phyloP scores from a whole-genome alignment of 1,140 invertebrate genomes.

The Trichoplusia ni region DNA sequence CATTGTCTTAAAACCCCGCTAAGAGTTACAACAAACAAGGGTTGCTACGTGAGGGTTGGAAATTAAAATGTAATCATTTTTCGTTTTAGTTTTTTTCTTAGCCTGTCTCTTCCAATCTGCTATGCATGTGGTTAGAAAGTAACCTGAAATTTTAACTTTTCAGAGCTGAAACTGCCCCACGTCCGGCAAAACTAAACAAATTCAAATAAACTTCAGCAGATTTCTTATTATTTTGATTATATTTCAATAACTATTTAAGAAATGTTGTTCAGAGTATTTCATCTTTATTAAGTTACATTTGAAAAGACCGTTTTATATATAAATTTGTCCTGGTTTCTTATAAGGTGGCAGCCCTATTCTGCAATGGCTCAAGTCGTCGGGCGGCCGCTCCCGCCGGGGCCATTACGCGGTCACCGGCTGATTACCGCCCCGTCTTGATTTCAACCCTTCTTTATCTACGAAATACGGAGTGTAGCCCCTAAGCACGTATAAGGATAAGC shows the following conservation, averaged over 20 bases:
- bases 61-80: not conserved
- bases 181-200: no score
- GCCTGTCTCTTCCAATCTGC: no score
- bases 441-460: slow-evolving; percentile 60
- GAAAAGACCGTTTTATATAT: no score
- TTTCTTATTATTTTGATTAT: no score
- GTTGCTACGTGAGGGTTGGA: slow-evolving; percentile 38
- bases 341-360: slow-evolving; percentile 49
- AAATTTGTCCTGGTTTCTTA: not conserved
- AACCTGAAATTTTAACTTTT: no score
- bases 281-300: no score
- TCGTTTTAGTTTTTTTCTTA: not conserved
- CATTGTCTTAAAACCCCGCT: slow-evolving; percentile 70
- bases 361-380: slow-evolving; percentile 58
- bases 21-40: slow-evolving; percentile 69
- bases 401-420: slow-evolving; percentile 72
- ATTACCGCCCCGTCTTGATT: slow-evolving; percentile 73
- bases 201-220: no score
- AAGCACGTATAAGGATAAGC: not conserved
- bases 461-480: slow-evolving; percentile 26
- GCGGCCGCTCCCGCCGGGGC: slow-evolving; percentile 57
- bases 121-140: no score
- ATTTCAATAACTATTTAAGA: no score
- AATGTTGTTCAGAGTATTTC: no score
- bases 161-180: no score